Evolutionary conservation across 1,140 invertebrate genomes (phyloP).

Genomic region (Spodoptera litura): DNA sequence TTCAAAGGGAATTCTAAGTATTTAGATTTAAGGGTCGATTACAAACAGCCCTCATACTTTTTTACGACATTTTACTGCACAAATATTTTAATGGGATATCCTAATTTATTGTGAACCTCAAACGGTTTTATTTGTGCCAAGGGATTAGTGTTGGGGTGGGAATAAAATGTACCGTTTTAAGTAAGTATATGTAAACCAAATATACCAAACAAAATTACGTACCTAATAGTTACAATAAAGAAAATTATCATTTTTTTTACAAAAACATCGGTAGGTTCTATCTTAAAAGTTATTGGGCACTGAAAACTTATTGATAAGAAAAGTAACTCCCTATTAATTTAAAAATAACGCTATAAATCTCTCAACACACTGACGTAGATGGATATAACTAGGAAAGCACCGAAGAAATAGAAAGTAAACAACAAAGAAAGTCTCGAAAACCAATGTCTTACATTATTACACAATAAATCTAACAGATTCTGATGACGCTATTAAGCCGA

Average conservation of each 20-base stretch:
- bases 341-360: too few relatives aligned
- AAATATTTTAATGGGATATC: constrained; percentile 21
- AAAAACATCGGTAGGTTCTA: too few relatives aligned
- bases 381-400: background rate
- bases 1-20: constrained; percentile 25
- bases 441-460: constrained; percentile 11
- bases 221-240: too few relatives aligned
- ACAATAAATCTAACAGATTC: constrained; percentile 28
- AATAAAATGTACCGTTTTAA: too few relatives aligned
- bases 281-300: too few relatives aligned
- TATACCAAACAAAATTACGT: too few relatives aligned
- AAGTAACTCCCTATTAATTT: too few relatives aligned
- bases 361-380: too few relatives aligned
- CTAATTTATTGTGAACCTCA: background rate
- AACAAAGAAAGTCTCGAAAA: constrained; percentile 3
- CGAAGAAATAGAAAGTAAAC: constrained; percentile 17
- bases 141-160: too few relatives aligned
- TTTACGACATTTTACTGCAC: constrained; percentile 9
- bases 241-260: too few relatives aligned
- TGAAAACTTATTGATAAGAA: too few relatives aligned
- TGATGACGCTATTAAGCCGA: constrained; percentile 37
- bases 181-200: too few relatives aligned
- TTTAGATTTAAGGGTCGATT: constrained; percentile 9
- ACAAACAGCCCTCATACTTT: background rate
- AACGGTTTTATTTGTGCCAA: background rate